Evolutionary conservation across 2,888 invertebrate genomes (phyloP).

Genomic region (Cephonodes hylas): DNA sequence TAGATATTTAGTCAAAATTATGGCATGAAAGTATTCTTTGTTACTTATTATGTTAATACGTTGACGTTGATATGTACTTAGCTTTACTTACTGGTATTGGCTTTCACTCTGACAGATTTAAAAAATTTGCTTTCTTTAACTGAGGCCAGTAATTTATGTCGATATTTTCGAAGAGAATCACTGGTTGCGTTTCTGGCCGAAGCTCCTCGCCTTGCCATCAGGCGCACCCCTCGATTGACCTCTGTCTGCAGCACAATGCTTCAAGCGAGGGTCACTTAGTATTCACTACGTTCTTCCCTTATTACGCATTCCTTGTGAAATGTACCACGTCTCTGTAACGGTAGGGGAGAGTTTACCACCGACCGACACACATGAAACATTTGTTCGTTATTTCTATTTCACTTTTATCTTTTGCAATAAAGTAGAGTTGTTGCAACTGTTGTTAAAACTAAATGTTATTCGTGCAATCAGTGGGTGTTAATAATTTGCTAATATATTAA

Average conservation of each 20-base stretch:
- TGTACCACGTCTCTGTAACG: conserved; percentile 30
- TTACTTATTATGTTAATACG: no score
- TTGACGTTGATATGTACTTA: neutral
- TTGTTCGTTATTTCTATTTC: neutral
- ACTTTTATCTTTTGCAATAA: no score
- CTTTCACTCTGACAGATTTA: neutral
- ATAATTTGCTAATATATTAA: no score
- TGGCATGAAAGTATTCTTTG: no score
- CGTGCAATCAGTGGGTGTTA: no score
- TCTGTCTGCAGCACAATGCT: conserved; percentile 13
- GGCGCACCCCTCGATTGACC: conserved; percentile 10
- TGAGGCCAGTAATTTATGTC: neutral
- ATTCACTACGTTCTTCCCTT: conserved; percentile 55
- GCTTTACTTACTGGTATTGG: neutral
- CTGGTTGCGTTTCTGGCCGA: neutral
- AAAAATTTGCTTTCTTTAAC: no score
- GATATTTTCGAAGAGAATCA: neutral
- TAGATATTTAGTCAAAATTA: no score
- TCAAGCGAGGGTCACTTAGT: conserved; percentile 45
- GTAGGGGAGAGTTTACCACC: conserved; percentile 27
- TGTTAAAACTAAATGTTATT: no score
- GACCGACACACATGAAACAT: neutral
- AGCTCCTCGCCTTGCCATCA: neutral
- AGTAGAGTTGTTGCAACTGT: no score
- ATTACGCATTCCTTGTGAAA: conserved; percentile 52